Percentiles rank a stretch among this genome's conserved stretches.
Evolutionary conservation across 2,113 vertebrate genomes (phyloP).

Genomic region (Pluvialis apricaria): DNA sequence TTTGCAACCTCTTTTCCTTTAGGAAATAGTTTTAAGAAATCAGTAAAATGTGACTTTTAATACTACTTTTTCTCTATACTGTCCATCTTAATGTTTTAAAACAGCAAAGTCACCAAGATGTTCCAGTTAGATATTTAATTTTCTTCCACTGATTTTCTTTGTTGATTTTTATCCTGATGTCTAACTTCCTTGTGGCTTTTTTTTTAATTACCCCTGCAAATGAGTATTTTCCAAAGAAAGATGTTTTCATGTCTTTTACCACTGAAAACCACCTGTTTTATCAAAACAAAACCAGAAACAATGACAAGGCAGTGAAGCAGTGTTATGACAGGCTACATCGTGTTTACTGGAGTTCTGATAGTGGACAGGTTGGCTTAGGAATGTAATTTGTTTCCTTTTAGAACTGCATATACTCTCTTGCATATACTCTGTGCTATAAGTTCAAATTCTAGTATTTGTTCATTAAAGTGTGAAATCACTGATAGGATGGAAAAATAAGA

Average conservation of each 20-base stretch:
- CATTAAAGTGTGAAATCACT: background rate
- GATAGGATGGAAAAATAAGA: background rate
- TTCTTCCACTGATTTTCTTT: background rate
- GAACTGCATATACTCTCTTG: conserved; percentile 24
- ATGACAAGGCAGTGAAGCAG: background rate
- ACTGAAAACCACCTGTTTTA: background rate
- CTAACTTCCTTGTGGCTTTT: background rate
- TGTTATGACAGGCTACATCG: background rate
- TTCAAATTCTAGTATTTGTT: background rate
- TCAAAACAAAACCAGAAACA: conserved; percentile 6
- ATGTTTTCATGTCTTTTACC: conserved; percentile 27
- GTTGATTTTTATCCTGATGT: background rate
- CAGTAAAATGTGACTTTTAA: background rate
- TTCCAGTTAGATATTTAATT: background rate
- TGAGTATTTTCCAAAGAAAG: conserved; percentile 16
- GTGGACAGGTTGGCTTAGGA: background rate
- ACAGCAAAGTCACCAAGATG: background rate
- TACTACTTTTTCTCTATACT: background rate
- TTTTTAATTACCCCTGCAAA: background rate
- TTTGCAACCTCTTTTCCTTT: background rate
- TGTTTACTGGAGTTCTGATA: background rate
- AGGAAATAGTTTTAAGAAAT: background rate
- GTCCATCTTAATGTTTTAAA: background rate
- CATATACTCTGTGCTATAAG: background rate
- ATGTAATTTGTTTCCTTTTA: background rate